Evolutionary conservation across 2,797 vertebrate genomes (phyloP).

Genomic region (Hephaestus fuliginosus): DNA sequence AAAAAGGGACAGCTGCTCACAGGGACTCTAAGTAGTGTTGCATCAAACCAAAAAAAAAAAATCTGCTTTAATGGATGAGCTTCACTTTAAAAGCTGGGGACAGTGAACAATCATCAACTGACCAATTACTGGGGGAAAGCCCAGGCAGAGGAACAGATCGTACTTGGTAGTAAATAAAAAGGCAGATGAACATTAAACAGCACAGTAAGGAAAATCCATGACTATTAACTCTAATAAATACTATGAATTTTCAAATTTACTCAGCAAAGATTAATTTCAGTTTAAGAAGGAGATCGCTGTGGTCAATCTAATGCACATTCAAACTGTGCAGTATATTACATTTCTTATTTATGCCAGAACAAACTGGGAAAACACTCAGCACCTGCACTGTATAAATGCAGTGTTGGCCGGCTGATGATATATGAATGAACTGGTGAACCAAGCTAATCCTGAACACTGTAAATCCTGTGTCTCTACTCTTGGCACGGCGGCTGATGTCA

Average conservation of each 20-base stretch:
- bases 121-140: neutral
- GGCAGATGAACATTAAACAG: neutral
- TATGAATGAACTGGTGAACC: conserved; percentile 53
- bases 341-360: neutral
- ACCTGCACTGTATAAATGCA: conserved; percentile 10
- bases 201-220: neutral
- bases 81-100: conserved; percentile 2
- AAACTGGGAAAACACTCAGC: neutral
- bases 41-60: conserved; percentile 1
- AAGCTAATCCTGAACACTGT: conserved; percentile 41
- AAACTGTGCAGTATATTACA: neutral
- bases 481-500: conserved; percentile 59
- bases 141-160: neutral
- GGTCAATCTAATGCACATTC: neutral
- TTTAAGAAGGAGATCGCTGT: neutral
- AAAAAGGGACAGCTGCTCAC: conserved; percentile 46
- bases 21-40: conserved; percentile 7
- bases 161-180: conserved; percentile 8
- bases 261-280: neutral
- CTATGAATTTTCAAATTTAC: neutral
- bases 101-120: neutral
- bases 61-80: neutral
- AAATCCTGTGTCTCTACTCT: conserved; percentile 54
- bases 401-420: conserved; percentile 40
- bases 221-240: neutral